Base-by-base conservation (phyloP, 2,113 vertebrate species). In the Etheostoma spectabile region DNA sequence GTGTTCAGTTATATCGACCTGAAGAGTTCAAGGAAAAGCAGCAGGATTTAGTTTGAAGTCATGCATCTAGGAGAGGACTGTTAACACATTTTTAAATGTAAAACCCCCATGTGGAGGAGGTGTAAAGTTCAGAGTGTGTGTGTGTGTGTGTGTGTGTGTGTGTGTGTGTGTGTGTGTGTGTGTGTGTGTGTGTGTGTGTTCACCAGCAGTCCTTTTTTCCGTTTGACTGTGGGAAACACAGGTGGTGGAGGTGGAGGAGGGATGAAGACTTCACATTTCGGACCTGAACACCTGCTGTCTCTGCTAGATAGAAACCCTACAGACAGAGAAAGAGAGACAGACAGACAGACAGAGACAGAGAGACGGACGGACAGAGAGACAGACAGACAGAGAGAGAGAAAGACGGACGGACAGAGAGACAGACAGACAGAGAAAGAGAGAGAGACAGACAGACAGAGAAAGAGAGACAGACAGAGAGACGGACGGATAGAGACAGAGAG, bases 231-330 rank as follows among this genome's bases (percentile, higher is more conserved):
- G 59, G 91, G 93, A 83, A 92, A 91, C 71, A 70, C 5, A 2
- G 91, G 91, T 11, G 93, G 93, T 2, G 91, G 91, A 73, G 79
- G 88, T 68, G 92, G 89, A 82, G 89, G 89, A 33, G 77, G 63
- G 56, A 90, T 18, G 82, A 91, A 90, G 62, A 65, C 11, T 2
- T 74, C 27, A 68, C 89, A 89, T 49, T 56, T 89, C 7, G 0
- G 42, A 63, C 45, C 8, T 0, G 79, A 74, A 80, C 75, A 60
- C 56, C 56, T 71, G 60, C 24, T 60, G 13, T 14, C 42, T 52
- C 51, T 67, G 46, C 22, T 64, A 3, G 71, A n/a, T 0, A 57
- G 78, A 57, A 91, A 70, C 55, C 75, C 92, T 92, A 22, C 21
- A 63, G 8, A 55, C 21, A 53, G 5, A 53, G 5, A 53, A 7